Percentiles rank a stretch among this genome's conserved stretches.
phyloP scores from a whole-genome alignment of 2,888 invertebrate genomes.

The Apodemia mormo region DNA sequence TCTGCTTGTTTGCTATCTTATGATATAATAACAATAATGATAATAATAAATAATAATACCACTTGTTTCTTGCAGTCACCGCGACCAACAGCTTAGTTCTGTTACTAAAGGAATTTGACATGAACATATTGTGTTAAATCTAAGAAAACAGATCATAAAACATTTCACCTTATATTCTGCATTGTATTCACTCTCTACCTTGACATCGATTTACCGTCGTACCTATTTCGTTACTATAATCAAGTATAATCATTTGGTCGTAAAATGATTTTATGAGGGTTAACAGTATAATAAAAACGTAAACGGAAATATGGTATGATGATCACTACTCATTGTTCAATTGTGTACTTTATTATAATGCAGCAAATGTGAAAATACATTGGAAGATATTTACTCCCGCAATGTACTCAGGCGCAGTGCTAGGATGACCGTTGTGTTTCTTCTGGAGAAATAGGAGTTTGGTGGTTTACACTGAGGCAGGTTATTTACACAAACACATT shows the following conservation, averaged over 20 bases:
- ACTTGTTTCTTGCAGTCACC: no score
- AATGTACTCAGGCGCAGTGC: not conserved
- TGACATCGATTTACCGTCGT: not conserved
- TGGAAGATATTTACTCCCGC: not conserved
- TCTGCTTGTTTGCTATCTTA: no score
- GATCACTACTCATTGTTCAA: not conserved
- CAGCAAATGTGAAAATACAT: not conserved
- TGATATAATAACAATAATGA: no score
- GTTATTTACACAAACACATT: no score
- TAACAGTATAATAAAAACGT: conserved; percentile 4
- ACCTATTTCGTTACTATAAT: conserved; percentile 5
- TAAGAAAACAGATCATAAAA: not conserved
- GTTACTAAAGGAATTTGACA: no score
- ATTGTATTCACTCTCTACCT: not conserved
- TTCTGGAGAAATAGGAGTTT: no score
- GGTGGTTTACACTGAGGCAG: no score
- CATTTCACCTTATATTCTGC: not conserved
- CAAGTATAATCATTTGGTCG: conserved; percentile 1
- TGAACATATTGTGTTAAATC: no score
- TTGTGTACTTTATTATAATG: not conserved
- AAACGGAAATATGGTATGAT: conserved; percentile 9
- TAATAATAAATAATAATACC: no score
- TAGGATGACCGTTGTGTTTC: no score
- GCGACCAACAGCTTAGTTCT: no score
- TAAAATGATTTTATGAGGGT: conserved; percentile 13